phyloP scores from a whole-genome alignment of 2,113 vertebrate species.

The Trichechus manatus region DNA sequence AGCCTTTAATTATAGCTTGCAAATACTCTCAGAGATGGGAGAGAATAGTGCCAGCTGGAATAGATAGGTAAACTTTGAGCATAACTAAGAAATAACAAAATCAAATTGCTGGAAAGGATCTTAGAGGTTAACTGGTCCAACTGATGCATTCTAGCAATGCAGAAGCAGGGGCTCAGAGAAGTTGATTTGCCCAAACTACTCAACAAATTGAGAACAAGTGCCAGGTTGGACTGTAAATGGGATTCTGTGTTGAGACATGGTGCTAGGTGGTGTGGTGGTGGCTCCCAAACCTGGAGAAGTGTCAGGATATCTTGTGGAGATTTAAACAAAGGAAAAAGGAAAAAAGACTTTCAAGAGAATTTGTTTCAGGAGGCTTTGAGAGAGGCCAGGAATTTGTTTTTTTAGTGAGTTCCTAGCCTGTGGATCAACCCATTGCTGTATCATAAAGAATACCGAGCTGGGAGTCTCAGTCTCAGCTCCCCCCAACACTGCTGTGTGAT shows the following conservation, averaged over 20 bases:
- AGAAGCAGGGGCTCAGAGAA: slow-evolving; percentile 23
- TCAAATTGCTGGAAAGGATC: slow-evolving; percentile 2
- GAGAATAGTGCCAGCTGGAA: not conserved
- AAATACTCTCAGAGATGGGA: slow-evolving; percentile 11
- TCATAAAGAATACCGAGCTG: not conserved
- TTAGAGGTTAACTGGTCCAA: not conserved
- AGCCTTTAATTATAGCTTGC: not conserved
- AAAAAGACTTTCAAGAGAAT: not conserved
- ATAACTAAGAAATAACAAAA: slow-evolving; percentile 30
- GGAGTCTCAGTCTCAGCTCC: not conserved
- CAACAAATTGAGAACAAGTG: not conserved
- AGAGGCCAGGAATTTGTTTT: not conserved
- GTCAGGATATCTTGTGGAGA: not conserved
- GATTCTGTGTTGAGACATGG: not conserved
- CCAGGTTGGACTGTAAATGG: not conserved
- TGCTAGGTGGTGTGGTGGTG: not conserved
- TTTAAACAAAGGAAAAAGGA: not conserved
- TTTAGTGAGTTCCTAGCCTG: not conserved
- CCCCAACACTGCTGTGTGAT: not conserved
- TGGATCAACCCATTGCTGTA: not conserved
- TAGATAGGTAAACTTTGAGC: not conserved
- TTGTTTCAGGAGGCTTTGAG: not conserved
- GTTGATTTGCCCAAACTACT: not conserved
- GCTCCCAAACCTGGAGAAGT: not conserved
- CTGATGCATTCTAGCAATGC: not conserved